These are phyloP conservation scores for Drosophila ogumai DNA, from an alignment of 1,140 invertebrate genomes.

Conservation along the genomic window DNA sequence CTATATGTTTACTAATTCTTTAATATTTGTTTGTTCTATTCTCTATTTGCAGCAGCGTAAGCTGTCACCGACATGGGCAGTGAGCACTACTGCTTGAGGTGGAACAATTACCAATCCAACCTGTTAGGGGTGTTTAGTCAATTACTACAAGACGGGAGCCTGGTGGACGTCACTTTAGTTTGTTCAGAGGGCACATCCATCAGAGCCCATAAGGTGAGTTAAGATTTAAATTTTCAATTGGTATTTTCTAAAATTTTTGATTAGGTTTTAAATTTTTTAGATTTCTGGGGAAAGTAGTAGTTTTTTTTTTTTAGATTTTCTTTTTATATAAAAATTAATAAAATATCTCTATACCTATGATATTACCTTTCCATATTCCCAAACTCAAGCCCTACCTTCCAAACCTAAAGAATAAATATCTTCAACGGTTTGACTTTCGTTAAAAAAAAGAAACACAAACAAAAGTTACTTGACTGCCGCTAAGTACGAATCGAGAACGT, in stretches of 20 bases:
- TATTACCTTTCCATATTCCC: too few relatives aligned
- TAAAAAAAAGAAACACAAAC: neutral
- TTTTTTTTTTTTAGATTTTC: too few relatives aligned
- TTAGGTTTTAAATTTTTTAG: too few relatives aligned
- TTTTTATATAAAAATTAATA: too few relatives aligned
- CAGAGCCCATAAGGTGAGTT: conserved; percentile 93
- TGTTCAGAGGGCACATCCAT: conserved; percentile 97
- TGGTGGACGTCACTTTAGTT: conserved; percentile 97
- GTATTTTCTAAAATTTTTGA: neutral
- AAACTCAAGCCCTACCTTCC: too few relatives aligned
- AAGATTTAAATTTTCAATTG: neutral
- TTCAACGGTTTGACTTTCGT: neutral
- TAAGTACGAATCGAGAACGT: conserved; percentile 18
- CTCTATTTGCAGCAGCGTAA: conserved; percentile 89
- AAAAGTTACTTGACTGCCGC: neutral
- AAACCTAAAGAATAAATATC: neutral
- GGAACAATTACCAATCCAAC: conserved; percentile 98
- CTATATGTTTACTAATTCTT: neutral
- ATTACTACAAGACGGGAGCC: conserved; percentile 96
- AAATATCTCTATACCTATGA: too few relatives aligned
- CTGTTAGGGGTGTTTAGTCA: conserved; percentile 97
- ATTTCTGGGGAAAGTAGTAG: too few relatives aligned
- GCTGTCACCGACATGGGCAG: conserved; percentile 96
- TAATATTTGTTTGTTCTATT: conserved; percentile 1
- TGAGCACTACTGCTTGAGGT: conserved; percentile 98